phyloP scores from a whole-genome alignment of 1,140 invertebrate genomes.

The Neoseiulus cucumeris region DNA sequence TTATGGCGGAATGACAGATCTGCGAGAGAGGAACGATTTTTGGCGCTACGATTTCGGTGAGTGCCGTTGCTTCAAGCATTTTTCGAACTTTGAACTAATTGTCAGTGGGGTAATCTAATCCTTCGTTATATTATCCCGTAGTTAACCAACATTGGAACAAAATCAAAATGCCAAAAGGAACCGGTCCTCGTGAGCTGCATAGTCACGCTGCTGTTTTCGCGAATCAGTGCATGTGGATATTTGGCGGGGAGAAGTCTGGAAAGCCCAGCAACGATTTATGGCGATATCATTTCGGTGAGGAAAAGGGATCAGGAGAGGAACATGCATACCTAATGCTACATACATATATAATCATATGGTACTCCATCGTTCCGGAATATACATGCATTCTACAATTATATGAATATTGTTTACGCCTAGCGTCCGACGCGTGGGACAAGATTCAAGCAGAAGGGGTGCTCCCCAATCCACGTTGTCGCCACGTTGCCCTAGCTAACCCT shows the following conservation, averaged over 20 bases:
- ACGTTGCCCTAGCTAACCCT: conserved; percentile 23
- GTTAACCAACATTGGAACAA: background rate
- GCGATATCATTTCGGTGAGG: conserved; percentile 63
- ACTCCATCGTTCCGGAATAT: background rate
- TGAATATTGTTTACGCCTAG: too few relatives aligned
- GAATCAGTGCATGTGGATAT: conserved; percentile 55
- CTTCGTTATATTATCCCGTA: conserved; percentile 18
- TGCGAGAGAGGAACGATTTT: conserved; percentile 54
- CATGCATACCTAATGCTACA: conserved; percentile 9
- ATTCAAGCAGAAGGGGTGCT: conserved; percentile 42
- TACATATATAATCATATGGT: conserved; percentile 12
- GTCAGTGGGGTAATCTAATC: conserved; percentile 32
- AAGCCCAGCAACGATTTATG: conserved; percentile 55
- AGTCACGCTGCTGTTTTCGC: conserved; percentile 60
- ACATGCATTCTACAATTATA: background rate
- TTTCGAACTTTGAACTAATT: background rate
- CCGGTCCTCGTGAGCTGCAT: conserved; percentile 47
- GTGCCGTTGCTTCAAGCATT: background rate
- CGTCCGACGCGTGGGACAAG: conserved; percentile 52
- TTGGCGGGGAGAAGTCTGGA: conserved; percentile 53
- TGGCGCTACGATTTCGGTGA: conserved; percentile 57
- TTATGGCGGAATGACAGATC: conserved; percentile 69
- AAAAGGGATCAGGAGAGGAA: background rate
- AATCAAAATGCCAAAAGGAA: background rate
- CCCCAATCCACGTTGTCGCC: conserved; percentile 47